phyloP scores from a whole-genome alignment of 2,797 vertebrate species.

The Brachyalestes nurse region DNA sequence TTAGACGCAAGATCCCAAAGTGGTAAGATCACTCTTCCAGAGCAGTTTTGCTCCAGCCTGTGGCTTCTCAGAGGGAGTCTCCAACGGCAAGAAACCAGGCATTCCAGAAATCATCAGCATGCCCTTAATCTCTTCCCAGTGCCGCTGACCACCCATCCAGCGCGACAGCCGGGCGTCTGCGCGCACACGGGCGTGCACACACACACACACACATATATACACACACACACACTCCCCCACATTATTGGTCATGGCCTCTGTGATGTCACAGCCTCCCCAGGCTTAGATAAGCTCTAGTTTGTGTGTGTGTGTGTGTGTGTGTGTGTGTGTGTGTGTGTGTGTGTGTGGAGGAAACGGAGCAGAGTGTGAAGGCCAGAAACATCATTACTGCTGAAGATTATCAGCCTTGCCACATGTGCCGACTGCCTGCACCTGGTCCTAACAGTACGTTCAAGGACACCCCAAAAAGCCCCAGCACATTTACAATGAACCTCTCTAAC shows the following conservation, averaged over 20 bases:
- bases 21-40: conserved; percentile 4
- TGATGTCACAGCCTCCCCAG: conserved; percentile 56
- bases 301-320: conserved; percentile 35
- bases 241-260: conserved; percentile 30
- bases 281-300: conserved; percentile 61
- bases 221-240: conserved; percentile 18
- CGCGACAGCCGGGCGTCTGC: conserved; percentile 35
- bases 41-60: neutral
- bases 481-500: conserved; percentile 27
- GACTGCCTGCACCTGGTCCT: conserved; percentile 42
- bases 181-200: conserved; percentile 17
- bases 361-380: conserved; percentile 45
- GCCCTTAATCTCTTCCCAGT: conserved; percentile 65
- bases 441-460: conserved; percentile 34
- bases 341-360: conserved; percentile 15
- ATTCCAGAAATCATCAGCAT: conserved; percentile 76
- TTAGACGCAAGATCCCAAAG: conserved; percentile 33
- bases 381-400: conserved; percentile 54
- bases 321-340: conserved; percentile 42
- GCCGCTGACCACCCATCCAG: conserved; percentile 76
- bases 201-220: too few relatives aligned
- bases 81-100: conserved; percentile 57
- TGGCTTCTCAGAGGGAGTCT: conserved; percentile 43
- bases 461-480: conserved; percentile 17
- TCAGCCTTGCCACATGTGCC: conserved; percentile 36